Evolutionary conservation across 2,888 invertebrate species (phyloP).

Genomic region (Phortica magna): DNA sequence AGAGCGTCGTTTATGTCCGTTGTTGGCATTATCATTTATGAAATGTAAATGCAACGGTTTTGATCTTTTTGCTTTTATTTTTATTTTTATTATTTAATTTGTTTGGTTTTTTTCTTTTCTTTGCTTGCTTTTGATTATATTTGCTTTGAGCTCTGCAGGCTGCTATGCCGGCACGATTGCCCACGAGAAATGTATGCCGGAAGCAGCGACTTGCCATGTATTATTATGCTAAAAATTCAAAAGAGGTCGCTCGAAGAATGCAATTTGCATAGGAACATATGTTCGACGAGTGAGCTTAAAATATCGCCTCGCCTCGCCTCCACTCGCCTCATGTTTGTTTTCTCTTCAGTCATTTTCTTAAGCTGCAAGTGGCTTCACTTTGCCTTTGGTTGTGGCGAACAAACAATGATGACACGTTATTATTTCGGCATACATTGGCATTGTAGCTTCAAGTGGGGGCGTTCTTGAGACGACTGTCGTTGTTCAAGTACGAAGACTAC

Average conservation of each 20-base stretch:
- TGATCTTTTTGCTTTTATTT: background rate
- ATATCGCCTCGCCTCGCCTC: conserved; percentile 19
- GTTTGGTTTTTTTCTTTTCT: too few relatives aligned
- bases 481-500: conserved; percentile 41
- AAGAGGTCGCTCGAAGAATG: background rate
- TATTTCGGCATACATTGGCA: conserved; percentile 48
- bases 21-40: conserved; percentile 17
- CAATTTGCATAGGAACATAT: conserved; percentile 53
- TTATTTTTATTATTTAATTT: background rate
- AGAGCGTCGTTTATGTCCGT: background rate
- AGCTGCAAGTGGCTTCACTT: conserved; percentile 25
- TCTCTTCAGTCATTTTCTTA: conserved; percentile 38
- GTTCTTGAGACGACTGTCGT: conserved; percentile 62
- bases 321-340: too few relatives aligned
- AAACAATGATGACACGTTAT: conserved; percentile 75
- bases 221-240: conserved; percentile 64
- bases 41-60: background rate
- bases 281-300: conserved; percentile 32
- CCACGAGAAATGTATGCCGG: conserved; percentile 43
- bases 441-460: conserved; percentile 14
- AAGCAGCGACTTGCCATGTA: conserved; percentile 55
- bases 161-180: too few relatives aligned
- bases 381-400: conserved; percentile 47
- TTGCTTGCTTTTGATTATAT: too few relatives aligned
- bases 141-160: too few relatives aligned